Percentiles rank a stretch among this genome's conserved stretches.
Conservation (phyloP, 1,140 invertebrate genomes). For the Nasonia giraulti region DNA sequence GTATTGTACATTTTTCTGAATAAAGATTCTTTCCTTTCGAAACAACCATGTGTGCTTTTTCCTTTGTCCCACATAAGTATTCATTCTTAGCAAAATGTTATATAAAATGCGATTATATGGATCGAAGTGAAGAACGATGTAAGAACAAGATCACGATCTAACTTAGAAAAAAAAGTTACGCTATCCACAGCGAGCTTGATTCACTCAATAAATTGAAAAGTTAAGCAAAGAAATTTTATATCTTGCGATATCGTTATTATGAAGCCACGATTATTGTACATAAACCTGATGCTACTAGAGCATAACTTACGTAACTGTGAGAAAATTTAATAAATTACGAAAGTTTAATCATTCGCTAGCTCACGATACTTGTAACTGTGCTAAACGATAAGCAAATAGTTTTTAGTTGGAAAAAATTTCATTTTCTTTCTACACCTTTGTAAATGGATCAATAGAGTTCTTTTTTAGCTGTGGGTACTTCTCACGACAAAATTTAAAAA, state of each 20-base stretch:
- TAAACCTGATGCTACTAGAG: neutral
- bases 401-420: neutral
- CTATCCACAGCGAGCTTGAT: no score
- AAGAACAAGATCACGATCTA: neutral
- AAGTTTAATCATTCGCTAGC: neutral
- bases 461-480: neutral
- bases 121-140: neutral
- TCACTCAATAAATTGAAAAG: neutral
- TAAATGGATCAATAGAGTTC: neutral
- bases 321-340: neutral
- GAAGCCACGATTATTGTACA: neutral
- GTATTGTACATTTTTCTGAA: neutral
- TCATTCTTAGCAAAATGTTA: neutral
- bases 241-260: neutral
- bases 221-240: neutral
- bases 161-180: no score
- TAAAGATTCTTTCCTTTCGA: slow-evolving; percentile 9
- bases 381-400: neutral
- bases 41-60: neutral
- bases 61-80: neutral
- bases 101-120: neutral
- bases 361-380: neutral
- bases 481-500: neutral
- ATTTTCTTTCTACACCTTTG: neutral
- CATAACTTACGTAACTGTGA: neutral